phyloP scores from a whole-genome alignment of 23 tunicate genomes.

The Trididemnum clinides region DNA sequence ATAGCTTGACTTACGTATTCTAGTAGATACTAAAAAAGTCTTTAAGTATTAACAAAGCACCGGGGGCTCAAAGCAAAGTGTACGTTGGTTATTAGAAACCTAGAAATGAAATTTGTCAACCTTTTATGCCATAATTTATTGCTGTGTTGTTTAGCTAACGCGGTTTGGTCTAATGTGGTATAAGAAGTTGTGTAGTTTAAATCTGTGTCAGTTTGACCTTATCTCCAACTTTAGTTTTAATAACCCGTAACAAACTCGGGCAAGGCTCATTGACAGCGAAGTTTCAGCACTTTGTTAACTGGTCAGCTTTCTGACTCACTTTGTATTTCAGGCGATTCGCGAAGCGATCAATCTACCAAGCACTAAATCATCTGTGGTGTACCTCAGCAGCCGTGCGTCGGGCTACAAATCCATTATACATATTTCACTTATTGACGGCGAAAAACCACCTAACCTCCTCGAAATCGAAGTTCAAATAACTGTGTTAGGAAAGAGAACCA shows the following conservation, averaged over 20 bases:
- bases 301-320: neutral
- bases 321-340: conserved; percentile 66
- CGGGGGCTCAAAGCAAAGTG: too few species aligned
- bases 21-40: too few species aligned
- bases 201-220: too few species aligned
- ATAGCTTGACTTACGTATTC: too few species aligned
- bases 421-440: conserved; percentile 50
- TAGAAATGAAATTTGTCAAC: too few species aligned
- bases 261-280: neutral
- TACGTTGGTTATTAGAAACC: too few species aligned
- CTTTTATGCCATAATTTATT: too few species aligned
- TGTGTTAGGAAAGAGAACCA: conserved; percentile 55
- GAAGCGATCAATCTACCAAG: conserved; percentile 65
- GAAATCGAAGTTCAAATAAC: conserved; percentile 38
- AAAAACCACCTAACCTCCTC: conserved; percentile 53
- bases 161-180: too few species aligned
- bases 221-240: neutral
- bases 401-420: conserved; percentile 63
- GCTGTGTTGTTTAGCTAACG: too few species aligned
- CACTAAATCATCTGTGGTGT: conserved; percentile 72
- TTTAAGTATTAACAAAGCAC: too few species aligned
- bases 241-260: neutral
- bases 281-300: neutral
- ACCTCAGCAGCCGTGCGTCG: conserved; percentile 69
- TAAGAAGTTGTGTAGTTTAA: too few species aligned